These are phyloP conservation scores for Scopus umbretta DNA, from an alignment of 2,113 vertebrate genomes.

Conservation along the genomic window DNA sequence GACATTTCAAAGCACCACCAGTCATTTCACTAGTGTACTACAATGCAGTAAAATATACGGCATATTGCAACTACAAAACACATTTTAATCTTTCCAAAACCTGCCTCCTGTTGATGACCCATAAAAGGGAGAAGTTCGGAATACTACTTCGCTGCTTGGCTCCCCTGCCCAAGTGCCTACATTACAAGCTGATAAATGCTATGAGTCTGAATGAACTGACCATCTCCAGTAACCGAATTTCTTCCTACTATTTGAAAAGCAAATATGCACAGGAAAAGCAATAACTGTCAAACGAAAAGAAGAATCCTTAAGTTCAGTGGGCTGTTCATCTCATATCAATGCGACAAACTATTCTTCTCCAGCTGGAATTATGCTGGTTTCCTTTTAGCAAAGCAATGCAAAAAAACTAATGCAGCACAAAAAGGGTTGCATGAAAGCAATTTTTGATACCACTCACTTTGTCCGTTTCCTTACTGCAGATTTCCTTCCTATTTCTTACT, in stretches of 20 bases:
- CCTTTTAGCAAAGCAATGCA: background rate
- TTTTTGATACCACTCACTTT: background rate
- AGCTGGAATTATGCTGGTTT: background rate
- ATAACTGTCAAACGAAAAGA: background rate
- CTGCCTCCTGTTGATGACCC: background rate
- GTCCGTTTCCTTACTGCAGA: background rate
- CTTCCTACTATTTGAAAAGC: background rate
- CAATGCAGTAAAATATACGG: background rate
- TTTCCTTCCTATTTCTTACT: background rate
- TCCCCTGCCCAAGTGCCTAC: background rate
- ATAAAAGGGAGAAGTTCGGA: background rate
- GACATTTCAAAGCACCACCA: background rate
- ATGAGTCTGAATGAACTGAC: background rate
- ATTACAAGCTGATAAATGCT: background rate
- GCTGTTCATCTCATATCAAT: background rate
- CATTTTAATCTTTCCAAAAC: background rate
- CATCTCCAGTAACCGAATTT: background rate
- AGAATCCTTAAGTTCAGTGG: background rate
- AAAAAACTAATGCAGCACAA: background rate
- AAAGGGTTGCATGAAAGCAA: background rate
- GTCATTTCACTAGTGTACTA: background rate
- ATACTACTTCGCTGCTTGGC: background rate
- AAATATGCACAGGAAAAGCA: background rate
- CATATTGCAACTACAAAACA: background rate
- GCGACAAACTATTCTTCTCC: background rate